A percentile compares a stretch with the other conserved stretches of the same genome.
phyloP scores from a whole-genome alignment of 2,888 invertebrate genomes.

The Neria commutata region DNA sequence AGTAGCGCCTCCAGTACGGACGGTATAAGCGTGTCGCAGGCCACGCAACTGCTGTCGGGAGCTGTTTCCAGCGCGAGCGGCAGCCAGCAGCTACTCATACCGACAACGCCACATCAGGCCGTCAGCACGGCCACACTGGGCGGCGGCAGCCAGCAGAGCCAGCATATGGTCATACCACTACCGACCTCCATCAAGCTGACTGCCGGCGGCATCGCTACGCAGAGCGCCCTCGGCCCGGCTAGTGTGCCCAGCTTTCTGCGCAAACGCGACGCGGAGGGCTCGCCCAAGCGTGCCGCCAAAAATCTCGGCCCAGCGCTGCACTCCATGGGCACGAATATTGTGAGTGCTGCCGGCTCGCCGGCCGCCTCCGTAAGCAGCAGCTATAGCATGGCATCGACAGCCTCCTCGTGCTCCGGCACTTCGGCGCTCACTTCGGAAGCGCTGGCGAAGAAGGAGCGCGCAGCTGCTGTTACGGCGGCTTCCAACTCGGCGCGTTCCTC shows the following conservation, averaged over 20 bases:
- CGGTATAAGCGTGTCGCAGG: slow-evolving; percentile 24
- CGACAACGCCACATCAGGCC: slow-evolving; percentile 32
- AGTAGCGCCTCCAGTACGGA: slow-evolving; percentile 22
- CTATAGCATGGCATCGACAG: slow-evolving; percentile 28
- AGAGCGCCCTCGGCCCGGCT: slow-evolving; percentile 36
- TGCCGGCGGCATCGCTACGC: slow-evolving; percentile 29
- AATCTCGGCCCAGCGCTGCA: slow-evolving; percentile 64
- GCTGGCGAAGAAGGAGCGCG: slow-evolving; percentile 47
- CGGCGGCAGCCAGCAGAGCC: slow-evolving; percentile 30
- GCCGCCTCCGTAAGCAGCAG: slow-evolving; percentile 35
- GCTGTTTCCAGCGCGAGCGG: slow-evolving; percentile 1
- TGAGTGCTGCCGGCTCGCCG: slow-evolving; percentile 27
- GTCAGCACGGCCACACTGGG: slow-evolving; percentile 30
- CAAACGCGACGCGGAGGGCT: slow-evolving; percentile 81
- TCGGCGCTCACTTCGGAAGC: slow-evolving; percentile 43
- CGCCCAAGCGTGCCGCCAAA: slow-evolving; percentile 70
- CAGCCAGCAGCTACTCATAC: slow-evolving; percentile 43
- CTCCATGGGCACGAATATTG: slow-evolving; percentile 46
- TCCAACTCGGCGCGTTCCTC: slow-evolving; percentile 33
- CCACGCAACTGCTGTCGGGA: slow-evolving; percentile 26
- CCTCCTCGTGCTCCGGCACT: slow-evolving; percentile 20
- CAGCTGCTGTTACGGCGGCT: slow-evolving; percentile 16
- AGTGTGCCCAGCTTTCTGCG: slow-evolving; percentile 71
- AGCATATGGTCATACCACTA: slow-evolving; percentile 57
- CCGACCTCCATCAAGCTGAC: slow-evolving; percentile 57